Conservation (phyloP, 1,140 invertebrate genomes). For the Oscheius sp. region DNA sequence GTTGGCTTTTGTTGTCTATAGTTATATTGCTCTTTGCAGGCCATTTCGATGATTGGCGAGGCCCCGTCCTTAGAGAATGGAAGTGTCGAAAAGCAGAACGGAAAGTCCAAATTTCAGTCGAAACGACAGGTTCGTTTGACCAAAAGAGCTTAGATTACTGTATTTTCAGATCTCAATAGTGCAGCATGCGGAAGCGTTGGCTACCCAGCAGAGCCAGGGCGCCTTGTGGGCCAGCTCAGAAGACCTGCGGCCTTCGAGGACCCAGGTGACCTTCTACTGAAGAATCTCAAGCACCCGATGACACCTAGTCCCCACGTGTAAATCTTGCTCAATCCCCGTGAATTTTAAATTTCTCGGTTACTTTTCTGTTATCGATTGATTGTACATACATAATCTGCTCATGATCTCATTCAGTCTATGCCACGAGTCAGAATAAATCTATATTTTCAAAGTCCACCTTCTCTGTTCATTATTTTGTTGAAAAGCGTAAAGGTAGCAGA, state of each 20-base stretch:
- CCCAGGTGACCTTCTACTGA: not conserved
- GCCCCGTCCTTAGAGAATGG: not conserved
- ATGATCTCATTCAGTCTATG: no score
- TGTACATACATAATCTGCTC: no score
- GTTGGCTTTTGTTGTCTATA: not conserved
- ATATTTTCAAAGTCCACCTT: no score
- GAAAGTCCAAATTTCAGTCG: not conserved
- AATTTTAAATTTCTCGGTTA: no score
- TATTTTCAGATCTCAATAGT: constrained; percentile 4
- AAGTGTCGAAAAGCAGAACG: not conserved
- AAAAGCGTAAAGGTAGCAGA: no score
- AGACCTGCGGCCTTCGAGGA: not conserved
- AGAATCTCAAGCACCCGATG: no score
- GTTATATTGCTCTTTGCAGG: not conserved
- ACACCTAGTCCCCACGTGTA: no score
- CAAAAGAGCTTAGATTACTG: no score
- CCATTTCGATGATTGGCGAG: constrained; percentile 5
- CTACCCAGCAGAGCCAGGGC: not conserved
- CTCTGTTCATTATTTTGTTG: no score
- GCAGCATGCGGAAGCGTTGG: not conserved
- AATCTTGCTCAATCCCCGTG: no score
- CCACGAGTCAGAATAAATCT: no score
- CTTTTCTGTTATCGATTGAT: no score
- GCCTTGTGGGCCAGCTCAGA: not conserved
- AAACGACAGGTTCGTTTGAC: not conserved